Evolutionary conservation across 1,140 invertebrate species (phyloP), one percentile per base, ranked within the genome.

Genomic region (Dinoponera quadriceps): DNA sequence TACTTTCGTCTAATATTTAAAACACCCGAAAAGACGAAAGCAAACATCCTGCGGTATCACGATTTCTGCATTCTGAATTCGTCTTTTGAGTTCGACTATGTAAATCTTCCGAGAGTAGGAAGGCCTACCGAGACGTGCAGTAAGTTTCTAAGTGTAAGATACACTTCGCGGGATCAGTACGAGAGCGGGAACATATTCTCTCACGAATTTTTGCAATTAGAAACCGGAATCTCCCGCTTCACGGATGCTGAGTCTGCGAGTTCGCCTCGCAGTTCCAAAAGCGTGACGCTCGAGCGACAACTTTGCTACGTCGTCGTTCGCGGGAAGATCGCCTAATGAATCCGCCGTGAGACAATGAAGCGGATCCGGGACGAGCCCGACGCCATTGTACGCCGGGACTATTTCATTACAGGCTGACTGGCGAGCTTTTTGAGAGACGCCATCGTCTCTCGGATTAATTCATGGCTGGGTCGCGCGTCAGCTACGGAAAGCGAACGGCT

Each of bases 361-460:
- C 22, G 60, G 44, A 69, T 72, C 54, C 65, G 59, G 13, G 55
- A 65, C 51, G 51, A 57, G 49, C 29, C 33, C 69, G 44, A 1
- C 49, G 27, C 48, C 66, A 89, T 86, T 89, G 84, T 82, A 16
- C 49, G 63, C 33, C 14, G 57, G 54, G 87, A 86, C 87, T 86
- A 89, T 89, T 89, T 89, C 85, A 89, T 89, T 89, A 89, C 80
- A 33, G 63, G 49, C 69, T 54, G 65, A 38, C 25, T 60, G 82
- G 54, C 25, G 14, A 72, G 73, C 75, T 84, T 89, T 87, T 84
- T 82, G 59, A 68, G 60, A 77, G 74, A 86, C 87, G 57, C 11
- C 54, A 78, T 83, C 62, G 84, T 73, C 59, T 48, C 63, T 51
- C 72, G 89, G 88, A 89, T 89, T 89, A 89, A 89, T 89, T 89